These are phyloP conservation scores for Contarinia nasturtii DNA, from an alignment of 1,140 invertebrate genomes.

Conservation along the genomic window DNA sequence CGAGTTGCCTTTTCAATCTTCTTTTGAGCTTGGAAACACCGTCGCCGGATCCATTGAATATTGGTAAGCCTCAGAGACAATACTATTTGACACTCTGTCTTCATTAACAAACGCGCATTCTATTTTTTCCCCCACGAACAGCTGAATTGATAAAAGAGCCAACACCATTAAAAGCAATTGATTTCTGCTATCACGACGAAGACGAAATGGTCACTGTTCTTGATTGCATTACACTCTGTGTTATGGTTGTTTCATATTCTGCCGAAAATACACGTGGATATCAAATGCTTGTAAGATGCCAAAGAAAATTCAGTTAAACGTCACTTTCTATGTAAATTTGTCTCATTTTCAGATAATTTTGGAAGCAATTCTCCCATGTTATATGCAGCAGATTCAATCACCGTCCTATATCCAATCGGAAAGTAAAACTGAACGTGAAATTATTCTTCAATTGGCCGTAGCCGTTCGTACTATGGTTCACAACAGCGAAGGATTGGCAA, in stretches of 20 bases:
- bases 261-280: conserved; percentile 87
- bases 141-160: conserved; percentile 89
- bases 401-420: conserved; percentile 66
- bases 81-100: too few species aligned
- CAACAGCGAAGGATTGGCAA: conserved; percentile 87
- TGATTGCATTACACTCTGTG: conserved; percentile 85
- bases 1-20: conserved; percentile 78
- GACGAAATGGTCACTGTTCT: conserved; percentile 84
- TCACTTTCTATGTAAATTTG: not conserved
- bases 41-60: conserved; percentile 83
- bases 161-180: conserved; percentile 89
- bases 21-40: conserved; percentile 80
- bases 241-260: conserved; percentile 95
- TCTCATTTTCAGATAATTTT: conserved; percentile 63
- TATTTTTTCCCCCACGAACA: too few species aligned
- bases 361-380: conserved; percentile 89
- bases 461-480: conserved; percentile 91
- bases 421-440: conserved; percentile 79
- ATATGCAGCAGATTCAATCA: conserved; percentile 80
- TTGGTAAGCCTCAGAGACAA: conserved; percentile 22
- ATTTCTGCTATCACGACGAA: conserved; percentile 93
- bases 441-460: conserved; percentile 83
- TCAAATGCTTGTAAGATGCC: conserved; percentile 78
- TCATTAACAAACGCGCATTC: too few species aligned
- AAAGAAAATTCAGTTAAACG: not conserved